Conservation (phyloP, 1,140 invertebrate species). For the Achroia grisella region DNA sequence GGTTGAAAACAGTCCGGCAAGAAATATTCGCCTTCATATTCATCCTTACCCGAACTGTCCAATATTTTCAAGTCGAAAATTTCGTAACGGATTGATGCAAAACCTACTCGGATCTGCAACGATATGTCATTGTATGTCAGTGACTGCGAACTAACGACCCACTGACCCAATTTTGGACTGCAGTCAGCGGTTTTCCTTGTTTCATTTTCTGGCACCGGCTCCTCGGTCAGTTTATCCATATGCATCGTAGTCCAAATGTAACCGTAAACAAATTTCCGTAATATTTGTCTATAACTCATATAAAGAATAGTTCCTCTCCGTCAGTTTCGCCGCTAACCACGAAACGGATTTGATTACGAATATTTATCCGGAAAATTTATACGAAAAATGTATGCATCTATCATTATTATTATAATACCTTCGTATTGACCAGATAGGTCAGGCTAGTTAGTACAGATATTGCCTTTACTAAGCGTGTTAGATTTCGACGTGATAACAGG, state of each 20-base stretch:
- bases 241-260: conserved; percentile 23
- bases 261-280: too few species aligned
- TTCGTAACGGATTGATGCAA: conserved; percentile 40
- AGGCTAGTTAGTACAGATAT: too few species aligned
- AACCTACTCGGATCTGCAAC: conserved; percentile 44
- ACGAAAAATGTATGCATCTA: not conserved
- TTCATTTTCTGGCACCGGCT: conserved; percentile 59
- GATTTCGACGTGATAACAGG: too few species aligned
- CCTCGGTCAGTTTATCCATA: conserved; percentile 43
- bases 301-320: too few species aligned
- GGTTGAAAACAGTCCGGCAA: conserved; percentile 12
- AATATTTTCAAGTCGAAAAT: conserved; percentile 16
- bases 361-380: too few species aligned
- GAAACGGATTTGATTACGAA: too few species aligned
- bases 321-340: too few species aligned
- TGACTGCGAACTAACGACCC: conserved; percentile 55
- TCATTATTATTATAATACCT: not conserved
- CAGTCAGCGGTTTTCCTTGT: conserved; percentile 53
- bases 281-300: too few species aligned
- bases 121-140: conserved; percentile 66
- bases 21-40: conserved; percentile 13
- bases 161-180: conserved; percentile 60
- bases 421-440: not conserved
- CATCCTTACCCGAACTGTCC: conserved; percentile 6
- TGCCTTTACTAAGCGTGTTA: too few species aligned